Evolutionary conservation across 2,113 vertebrate genomes (phyloP), one percentile per base, ranked within the genome.

Genomic region (Hemibagrus wyckioides): DNA sequence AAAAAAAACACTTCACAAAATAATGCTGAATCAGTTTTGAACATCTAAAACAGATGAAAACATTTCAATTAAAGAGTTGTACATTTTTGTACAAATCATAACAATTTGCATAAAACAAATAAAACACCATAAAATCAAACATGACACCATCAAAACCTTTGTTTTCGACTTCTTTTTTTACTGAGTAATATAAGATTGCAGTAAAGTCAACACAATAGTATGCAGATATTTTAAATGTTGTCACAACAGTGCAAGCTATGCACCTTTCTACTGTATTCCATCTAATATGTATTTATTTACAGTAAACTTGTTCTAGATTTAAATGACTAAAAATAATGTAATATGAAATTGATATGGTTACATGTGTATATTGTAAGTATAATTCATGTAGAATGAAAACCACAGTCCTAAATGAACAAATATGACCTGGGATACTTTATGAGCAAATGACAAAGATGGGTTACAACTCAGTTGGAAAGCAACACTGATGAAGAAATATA

Each of bases 1-100:
- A 93, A 92, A 90, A 92, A 21, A 9, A 0, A 25, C 69, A 48
- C 44, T 48, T 48, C 9, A 81, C 33, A 71, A 28, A 80, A 86
- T 80, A 89, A 86, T 9, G 52, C 23, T 59, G 14, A 79, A 30
- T 30, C 28, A n/a, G 28, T 33, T 79, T 79, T 33, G 61, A 85
- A 61, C 4, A n/a, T 10, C 19, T 50, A 13, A 63, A 79, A 76
- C 59, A 85, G 28, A 11, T n/a, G 14, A 76, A 57, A 75, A 57
- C 69, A 44, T 85, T 75, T 85, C 9, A 39, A 25, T 17, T 61
- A 63, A 28, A 59, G 2, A 59, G 21, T 13, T 48, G 3, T 25
- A 77, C 19, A 63, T 83, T 28, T 82, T 48, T 67, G 17, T 2
- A 57, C n/a, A 84, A 84, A 48, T 15, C 13, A n/a, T n/a, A 50